Percentiles rank a stretch among this genome's conserved stretches.
These are phyloP conservation scores for Lithophane leautieri DNA, from an alignment of 2,888 invertebrate genomes.

Conservation along the genomic window DNA sequence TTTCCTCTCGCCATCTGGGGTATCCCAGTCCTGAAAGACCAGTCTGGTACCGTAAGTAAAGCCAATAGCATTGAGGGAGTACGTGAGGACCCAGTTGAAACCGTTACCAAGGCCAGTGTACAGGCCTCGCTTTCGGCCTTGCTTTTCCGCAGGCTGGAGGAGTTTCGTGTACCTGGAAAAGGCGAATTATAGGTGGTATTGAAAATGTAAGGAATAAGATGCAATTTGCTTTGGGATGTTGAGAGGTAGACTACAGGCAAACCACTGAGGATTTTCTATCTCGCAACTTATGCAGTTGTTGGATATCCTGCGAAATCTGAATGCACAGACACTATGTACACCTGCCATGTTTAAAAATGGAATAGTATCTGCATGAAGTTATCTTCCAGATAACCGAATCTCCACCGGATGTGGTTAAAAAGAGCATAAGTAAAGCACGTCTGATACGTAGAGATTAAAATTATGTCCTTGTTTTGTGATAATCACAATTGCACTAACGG, in stretches of 20 bases:
- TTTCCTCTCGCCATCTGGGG: conserved; percentile 89
- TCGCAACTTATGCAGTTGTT: too few relatives aligned
- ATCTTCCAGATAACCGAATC: background rate
- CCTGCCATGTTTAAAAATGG: background rate
- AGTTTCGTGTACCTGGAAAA: conserved; percentile 87
- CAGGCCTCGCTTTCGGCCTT: conserved; percentile 92
- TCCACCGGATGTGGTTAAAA: background rate
- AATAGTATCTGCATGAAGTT: background rate
- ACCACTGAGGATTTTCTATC: background rate
- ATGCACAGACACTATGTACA: too few relatives aligned
- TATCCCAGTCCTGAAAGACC: conserved; percentile 91
- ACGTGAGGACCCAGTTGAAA: conserved; percentile 94
- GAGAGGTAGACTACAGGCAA: background rate
- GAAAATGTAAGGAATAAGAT: background rate
- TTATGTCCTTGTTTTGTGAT: background rate
- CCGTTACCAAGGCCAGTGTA: conserved; percentile 93
- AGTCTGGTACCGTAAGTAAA: conserved; percentile 94
- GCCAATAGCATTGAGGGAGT: conserved; percentile 93
- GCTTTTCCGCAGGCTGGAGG: conserved; percentile 91
- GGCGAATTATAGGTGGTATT: background rate
- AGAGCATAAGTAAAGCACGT: background rate
- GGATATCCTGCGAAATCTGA: background rate
- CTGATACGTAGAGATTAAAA: background rate
- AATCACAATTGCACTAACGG: background rate
- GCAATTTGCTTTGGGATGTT: background rate